Evolutionary conservation across 2,888 invertebrate species (phyloP).

Genomic region (Sinhomidia bicolor): DNA sequence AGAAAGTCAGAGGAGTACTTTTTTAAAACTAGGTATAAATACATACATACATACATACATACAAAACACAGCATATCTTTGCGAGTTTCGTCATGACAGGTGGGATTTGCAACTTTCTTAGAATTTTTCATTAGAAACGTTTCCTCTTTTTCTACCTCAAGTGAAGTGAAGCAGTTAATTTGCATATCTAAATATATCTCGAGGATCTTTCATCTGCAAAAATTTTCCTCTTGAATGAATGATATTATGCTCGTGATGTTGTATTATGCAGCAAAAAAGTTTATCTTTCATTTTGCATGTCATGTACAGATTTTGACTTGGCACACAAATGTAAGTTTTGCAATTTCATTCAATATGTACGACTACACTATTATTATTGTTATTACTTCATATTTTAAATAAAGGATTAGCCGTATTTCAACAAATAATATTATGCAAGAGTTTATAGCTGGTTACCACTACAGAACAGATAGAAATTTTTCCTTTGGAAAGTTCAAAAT

Average conservation of each 20-base stretch:
- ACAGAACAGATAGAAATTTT: neutral
- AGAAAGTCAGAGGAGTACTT: neutral
- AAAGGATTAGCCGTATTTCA: neutral
- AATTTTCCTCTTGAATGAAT: slow-evolving; percentile 23
- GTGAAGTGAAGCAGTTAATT: slow-evolving; percentile 36
- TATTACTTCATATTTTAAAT: neutral
- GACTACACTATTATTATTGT: slow-evolving; percentile 21
- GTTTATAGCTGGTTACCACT: neutral
- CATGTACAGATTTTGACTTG: neutral
- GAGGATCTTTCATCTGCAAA: slow-evolving; percentile 36
- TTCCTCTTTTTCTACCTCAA: slow-evolving; percentile 1
- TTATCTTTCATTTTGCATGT: neutral
- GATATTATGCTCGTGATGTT: no score
- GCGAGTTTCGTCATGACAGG: slow-evolving; percentile 33
- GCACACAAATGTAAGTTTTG: neutral
- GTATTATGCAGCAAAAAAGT: neutral
- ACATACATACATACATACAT: no score
- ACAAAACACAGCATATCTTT: no score
- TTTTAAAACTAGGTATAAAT: neutral
- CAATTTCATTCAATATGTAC: neutral
- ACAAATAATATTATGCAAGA: no score
- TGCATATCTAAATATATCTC: slow-evolving; percentile 39
- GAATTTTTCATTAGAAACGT: neutral
- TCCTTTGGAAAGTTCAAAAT: neutral
- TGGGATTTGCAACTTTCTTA: slow-evolving; percentile 48